Conservation (phyloP, 2,797 vertebrate species). For the Lacerta agilis region DNA sequence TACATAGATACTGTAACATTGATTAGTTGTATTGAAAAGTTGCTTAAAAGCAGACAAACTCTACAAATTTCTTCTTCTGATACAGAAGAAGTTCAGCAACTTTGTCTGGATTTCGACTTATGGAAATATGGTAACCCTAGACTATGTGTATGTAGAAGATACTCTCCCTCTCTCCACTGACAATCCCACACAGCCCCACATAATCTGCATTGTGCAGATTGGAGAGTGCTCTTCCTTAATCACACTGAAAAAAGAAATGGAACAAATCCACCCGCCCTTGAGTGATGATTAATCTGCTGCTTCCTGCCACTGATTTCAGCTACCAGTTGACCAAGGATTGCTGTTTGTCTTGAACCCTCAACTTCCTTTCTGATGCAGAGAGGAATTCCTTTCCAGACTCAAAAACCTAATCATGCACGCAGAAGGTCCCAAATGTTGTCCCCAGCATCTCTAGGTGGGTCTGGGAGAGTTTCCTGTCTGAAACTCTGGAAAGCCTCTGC, state of each 20-base stretch:
- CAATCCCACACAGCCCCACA: neutral
- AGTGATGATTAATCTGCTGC: conserved; percentile 40
- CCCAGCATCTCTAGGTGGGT: too few relatives aligned
- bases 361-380: neutral
- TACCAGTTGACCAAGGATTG: conserved; percentile 46
- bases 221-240: neutral
- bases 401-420: too few relatives aligned
- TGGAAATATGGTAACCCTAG: too few relatives aligned
- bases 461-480: too few relatives aligned
- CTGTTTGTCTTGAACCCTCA: neutral
- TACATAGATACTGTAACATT: neutral
- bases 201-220: neutral
- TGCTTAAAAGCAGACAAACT: neutral
- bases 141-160: neutral
- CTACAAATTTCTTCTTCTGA: neutral
- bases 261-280: neutral
- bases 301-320: conserved; percentile 22
- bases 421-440: too few relatives aligned
- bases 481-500: too few relatives aligned
- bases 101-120: too few relatives aligned
- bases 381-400: neutral
- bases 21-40: neutral
- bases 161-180: neutral
- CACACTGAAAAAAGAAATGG: neutral
- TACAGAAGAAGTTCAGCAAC: too few relatives aligned